phyloP scores from a whole-genome alignment of 2,888 invertebrate species.

The Meteorus colon region DNA sequence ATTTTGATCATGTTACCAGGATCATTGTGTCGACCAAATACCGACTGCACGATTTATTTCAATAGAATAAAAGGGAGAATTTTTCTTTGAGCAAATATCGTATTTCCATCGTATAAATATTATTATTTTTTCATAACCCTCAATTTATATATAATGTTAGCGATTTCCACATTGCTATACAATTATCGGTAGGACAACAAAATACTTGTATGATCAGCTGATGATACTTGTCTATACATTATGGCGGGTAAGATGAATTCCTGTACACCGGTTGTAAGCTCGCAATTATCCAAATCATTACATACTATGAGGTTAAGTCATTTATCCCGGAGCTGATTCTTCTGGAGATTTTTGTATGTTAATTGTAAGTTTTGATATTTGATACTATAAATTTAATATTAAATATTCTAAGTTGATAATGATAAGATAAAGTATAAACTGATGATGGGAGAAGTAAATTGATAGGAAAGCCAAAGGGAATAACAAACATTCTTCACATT shows the following conservation, averaged over 20 bases:
- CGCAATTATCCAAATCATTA: background rate
- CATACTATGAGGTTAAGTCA: background rate
- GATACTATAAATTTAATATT: background rate
- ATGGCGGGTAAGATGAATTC: background rate
- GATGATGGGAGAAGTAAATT: background rate
- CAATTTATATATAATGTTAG: too few species aligned
- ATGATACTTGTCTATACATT: background rate
- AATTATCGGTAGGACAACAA: background rate
- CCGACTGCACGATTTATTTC: too few species aligned
- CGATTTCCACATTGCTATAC: background rate
- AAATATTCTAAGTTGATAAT: background rate
- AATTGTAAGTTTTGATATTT: constrained; percentile 36
- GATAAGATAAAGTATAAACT: constrained; percentile 7
- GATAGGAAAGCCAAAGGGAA: constrained; percentile 18
- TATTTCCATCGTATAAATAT: too few species aligned
- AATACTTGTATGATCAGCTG: background rate
- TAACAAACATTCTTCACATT: constrained; percentile 40
- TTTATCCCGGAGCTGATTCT: background rate
- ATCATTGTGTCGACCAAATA: too few species aligned
- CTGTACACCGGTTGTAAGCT: background rate
- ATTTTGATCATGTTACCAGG: too few species aligned
- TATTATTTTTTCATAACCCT: too few species aligned
- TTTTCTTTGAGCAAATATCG: too few species aligned
- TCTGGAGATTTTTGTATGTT: constrained; percentile 14
- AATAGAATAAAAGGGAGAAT: too few species aligned